phyloP scores from a whole-genome alignment of 2,113 vertebrate species.

The Tapirus terrestris region DNA sequence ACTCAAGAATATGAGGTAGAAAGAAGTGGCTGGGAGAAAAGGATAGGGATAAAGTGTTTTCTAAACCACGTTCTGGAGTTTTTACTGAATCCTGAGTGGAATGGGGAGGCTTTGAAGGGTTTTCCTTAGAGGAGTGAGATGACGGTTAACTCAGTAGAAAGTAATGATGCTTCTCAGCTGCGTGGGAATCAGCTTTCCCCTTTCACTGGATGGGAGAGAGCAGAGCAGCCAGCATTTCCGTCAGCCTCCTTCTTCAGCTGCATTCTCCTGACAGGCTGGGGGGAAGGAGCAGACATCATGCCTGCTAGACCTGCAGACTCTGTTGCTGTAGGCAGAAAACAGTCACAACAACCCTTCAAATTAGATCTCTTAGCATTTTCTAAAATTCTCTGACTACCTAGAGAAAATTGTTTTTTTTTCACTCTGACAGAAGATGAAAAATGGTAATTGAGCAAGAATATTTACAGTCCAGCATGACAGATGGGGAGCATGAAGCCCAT shows the following conservation, averaged over 20 bases:
- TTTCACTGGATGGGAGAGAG: background rate
- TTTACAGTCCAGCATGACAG: background rate
- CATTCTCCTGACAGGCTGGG: background rate
- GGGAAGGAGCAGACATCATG: background rate
- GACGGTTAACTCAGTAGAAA: background rate
- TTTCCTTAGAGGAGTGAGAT: background rate
- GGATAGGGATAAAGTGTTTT: background rate
- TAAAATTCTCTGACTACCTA: background rate
- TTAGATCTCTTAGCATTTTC: background rate
- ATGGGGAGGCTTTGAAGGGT: background rate
- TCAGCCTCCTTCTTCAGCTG: rapidly evolving
- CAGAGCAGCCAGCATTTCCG: rapidly evolving
- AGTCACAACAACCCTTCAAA: background rate
- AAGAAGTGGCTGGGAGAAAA: background rate
- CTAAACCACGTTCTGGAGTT: background rate
- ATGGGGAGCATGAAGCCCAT: background rate
- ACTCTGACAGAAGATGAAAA: background rate
- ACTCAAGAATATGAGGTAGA: background rate
- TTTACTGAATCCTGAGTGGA: background rate
- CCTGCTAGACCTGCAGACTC: background rate
- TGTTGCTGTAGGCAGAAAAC: background rate
- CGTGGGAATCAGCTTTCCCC: background rate
- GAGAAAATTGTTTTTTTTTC: background rate
- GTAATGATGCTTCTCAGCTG: background rate
- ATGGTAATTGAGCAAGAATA: background rate